Evolutionary conservation across 2,888 invertebrate genomes (phyloP).

Genomic region (Caradrina clavipalpis): DNA sequence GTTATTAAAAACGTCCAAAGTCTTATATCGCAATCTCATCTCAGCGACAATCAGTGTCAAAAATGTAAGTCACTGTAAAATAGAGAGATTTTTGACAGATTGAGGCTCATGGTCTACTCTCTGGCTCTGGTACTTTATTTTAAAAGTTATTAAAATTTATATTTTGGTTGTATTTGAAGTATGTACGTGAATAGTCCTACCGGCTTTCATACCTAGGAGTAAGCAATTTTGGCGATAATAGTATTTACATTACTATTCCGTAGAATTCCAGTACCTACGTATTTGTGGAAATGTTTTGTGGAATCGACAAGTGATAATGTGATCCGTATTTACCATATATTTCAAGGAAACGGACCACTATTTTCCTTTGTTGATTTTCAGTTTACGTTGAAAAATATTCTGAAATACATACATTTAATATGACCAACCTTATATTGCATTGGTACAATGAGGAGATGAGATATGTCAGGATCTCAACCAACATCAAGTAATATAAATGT

Average conservation of each 20-base stretch:
- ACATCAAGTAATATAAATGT: background rate
- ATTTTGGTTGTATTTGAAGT: too few species aligned
- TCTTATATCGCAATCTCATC: too few species aligned
- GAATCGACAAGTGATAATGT: conserved; percentile 28
- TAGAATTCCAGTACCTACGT: background rate
- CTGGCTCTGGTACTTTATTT: too few species aligned
- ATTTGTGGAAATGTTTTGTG: conserved; percentile 15
- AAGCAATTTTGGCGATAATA: too few species aligned
- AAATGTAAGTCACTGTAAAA: too few species aligned
- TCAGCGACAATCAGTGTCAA: too few species aligned
- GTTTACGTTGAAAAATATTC: conserved; percentile 25
- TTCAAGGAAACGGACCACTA: conserved; percentile 37
- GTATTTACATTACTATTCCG: background rate
- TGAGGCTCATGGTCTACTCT: too few species aligned
- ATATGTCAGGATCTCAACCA: background rate
- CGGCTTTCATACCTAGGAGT: too few species aligned
- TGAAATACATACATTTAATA: conserved; percentile 23
- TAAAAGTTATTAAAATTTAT: too few species aligned
- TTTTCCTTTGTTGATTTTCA: conserved; percentile 35
- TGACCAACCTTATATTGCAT: conserved; percentile 11
- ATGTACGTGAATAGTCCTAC: too few species aligned
- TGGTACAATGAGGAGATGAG: background rate
- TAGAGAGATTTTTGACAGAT: too few species aligned
- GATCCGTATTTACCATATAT: conserved; percentile 28
- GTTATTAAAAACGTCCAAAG: too few species aligned